Percentiles rank a stretch among this genome's conserved stretches.
phyloP scores from a whole-genome alignment of 2,113 vertebrate species.

The Phaetusa simplex region DNA sequence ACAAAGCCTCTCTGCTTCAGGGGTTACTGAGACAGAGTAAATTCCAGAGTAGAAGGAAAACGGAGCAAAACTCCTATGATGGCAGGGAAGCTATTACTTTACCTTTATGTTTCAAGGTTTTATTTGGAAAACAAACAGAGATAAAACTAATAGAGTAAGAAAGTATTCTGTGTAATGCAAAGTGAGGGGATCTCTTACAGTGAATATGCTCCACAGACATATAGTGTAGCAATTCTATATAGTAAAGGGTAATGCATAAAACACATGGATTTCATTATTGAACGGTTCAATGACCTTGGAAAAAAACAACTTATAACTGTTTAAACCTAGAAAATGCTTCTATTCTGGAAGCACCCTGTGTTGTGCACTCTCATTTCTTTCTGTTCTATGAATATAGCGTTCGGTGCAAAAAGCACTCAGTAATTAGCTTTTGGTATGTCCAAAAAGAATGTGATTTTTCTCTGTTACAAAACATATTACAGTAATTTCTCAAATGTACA shows the following conservation, averaged over 20 bases:
- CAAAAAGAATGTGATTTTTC: background rate
- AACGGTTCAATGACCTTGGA: background rate
- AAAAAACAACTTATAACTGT: background rate
- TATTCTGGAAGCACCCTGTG: background rate
- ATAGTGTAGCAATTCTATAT: background rate
- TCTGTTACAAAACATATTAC: background rate
- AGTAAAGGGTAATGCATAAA: background rate
- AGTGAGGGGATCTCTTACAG: background rate
- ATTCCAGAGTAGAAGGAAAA: background rate
- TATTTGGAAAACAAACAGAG: background rate
- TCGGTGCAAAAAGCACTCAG: background rate
- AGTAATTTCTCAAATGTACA: background rate
- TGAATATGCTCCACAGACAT: background rate
- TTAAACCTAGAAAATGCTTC: background rate
- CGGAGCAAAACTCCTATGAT: background rate
- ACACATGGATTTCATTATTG: background rate
- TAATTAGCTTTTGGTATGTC: background rate
- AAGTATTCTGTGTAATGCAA: background rate
- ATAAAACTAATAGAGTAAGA: background rate
- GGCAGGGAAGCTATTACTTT: background rate
- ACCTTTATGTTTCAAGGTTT: background rate
- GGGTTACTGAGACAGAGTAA: background rate
- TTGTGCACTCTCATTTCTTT: background rate
- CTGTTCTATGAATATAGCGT: background rate
- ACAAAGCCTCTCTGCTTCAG: background rate